Evolutionary conservation across 1,140 invertebrate genomes (phyloP), one percentile per base, ranked within the genome.

Genomic region (Brachionus calyciflorus): DNA sequence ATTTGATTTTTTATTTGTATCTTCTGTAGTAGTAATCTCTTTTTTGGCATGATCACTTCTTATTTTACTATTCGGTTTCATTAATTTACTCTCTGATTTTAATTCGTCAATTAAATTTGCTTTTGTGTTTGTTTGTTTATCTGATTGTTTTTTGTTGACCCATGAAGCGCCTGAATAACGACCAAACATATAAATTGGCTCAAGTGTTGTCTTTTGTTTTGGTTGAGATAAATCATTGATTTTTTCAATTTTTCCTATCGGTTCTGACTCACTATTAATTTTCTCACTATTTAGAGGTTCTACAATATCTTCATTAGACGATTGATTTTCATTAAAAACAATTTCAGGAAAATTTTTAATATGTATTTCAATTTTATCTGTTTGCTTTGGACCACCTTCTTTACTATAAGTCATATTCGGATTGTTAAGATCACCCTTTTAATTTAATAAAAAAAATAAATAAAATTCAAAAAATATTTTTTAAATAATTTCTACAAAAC

Each of bases 261-360:
- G 33, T 3, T 9, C 3, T 37, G 4, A 37, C 3, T 5, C 3
- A 5, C 33, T 5, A 37, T 37, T 37, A 37, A 37, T 37, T 3
- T 37, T 37, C n/a, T 37, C 33, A 37, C 33, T 37, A 9, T 37
- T 37, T 37, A 37, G 9, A 37, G 3, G 4, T 9, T 37, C 33
- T 37, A 37, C 33, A 37, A 37, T 37, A 5, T 37, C 33, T 37
- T 5, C 33, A 5, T 37, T 37, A 37, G 33, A 37, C 33, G 33
- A 3, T 5, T 9, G 4, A 37, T 37, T 65, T 65, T 44, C 60
- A 44, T 65, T 19, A 21, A 65, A 65, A 44, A 21, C 30, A 24
- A 65, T 65, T 37, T 65, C 60, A 44, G 60, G 60, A 65, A 65
- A 65, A 65, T 65, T 65, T 65, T 65, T 65, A 19, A 65, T 65